Base-by-base conservation (phyloP, 30 jellyfish, hydroid and myxozoan genomes). In the Calvadosia cruxmelitensis region DNA sequence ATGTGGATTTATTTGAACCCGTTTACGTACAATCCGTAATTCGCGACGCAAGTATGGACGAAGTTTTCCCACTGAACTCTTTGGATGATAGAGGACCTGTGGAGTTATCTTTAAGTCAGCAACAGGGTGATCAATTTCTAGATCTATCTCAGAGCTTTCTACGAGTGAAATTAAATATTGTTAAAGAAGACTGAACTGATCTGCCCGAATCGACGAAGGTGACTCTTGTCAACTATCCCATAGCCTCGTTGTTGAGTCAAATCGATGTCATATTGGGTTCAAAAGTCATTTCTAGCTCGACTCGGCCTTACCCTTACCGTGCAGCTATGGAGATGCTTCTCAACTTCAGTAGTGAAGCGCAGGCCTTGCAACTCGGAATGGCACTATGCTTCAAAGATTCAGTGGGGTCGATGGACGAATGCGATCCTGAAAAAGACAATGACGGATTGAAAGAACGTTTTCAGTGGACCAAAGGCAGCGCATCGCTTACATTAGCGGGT, bases 1-100 rank as follows among this genome's bases (percentile, higher is more conserved):
- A 70, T 5, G 52, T 62, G n/a, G 81, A 70, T 52, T 24, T 70
- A n/a, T 70, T 70, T 34, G 15, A 64, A 10, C 78, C 78, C 5
- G 13, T 79, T 10, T 50, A 50, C 53, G 61, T 52, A 5, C 81
- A 70, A 70, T 5, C 63, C 3, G 81, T 13, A 23, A 23, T 70
- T 70, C 62, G 29, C 26, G 27, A 52, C 52, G 61, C 64, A 5
- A 3, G 3, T 20, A 16, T 49, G 13, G 78, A 49, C 5, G 81
- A 70, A 7, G 67, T 70, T 50, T 53, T 53, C 32, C 81, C 81
- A 2, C 28, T 53, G 12, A 5, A 28, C 10, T 12, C 27, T 20
- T 30, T 70, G 3, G 15, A 26, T 50, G 78, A 70, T 27, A 52
- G 29, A 16, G 78, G 78, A 2, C 79, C 81, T 23, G 30, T 70